These are phyloP conservation scores for Rhizoglyphus robini DNA, from an alignment of 1,140 invertebrate species.

Conservation along the genomic window DNA sequence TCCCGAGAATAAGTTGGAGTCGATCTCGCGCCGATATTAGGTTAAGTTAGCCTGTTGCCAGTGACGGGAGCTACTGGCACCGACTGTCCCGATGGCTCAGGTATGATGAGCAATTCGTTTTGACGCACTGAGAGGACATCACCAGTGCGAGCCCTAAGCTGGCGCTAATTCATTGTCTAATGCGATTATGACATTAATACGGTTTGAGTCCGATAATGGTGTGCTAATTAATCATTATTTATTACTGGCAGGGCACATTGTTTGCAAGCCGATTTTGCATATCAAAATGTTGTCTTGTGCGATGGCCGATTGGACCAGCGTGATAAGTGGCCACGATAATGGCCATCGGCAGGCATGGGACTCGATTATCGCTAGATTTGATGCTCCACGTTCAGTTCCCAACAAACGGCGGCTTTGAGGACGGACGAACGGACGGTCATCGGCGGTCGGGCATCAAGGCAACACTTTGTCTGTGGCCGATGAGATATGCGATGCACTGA, in stretches of 20 bases:
- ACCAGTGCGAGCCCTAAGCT: background rate
- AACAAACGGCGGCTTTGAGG: too few relatives aligned
- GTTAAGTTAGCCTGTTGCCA: background rate
- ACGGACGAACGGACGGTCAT: too few relatives aligned
- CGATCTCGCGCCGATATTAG: conserved; percentile 1
- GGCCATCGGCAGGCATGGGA: too few relatives aligned
- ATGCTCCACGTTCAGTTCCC: too few relatives aligned
- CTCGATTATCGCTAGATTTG: too few relatives aligned
- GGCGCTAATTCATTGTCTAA: conserved; percentile 14
- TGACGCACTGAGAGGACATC: too few relatives aligned
- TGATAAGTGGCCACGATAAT: too few relatives aligned
- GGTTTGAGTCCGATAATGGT: background rate
- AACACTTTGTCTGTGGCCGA: conserved; percentile 3
- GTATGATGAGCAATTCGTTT: background rate
- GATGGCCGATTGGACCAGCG: too few relatives aligned
- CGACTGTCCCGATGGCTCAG: background rate
- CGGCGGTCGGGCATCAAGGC: background rate
- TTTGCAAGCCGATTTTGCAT: conserved; percentile 6
- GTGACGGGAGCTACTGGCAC: background rate
- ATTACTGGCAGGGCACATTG: background rate
- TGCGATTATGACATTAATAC: conserved; percentile 7
- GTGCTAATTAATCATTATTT: conserved; percentile 12
- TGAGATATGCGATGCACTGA: conserved; percentile 7
- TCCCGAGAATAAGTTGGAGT: background rate
- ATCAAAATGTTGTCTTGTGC: background rate